Base-by-base conservation (phyloP, 2,888 invertebrate species). In the Zhuqinia jingwanae region DNA sequence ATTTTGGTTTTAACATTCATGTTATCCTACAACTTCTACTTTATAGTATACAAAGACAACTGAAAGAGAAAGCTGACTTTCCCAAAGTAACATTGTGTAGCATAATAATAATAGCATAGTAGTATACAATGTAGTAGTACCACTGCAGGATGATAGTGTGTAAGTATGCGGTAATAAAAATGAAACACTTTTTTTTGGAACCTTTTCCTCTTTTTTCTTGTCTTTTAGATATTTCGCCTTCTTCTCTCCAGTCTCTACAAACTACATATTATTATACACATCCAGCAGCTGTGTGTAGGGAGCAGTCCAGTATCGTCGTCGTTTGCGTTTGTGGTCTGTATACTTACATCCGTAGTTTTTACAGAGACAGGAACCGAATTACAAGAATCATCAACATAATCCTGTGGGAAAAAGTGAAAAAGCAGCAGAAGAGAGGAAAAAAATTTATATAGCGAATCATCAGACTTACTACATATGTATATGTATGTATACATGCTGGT, bases 351-450 rank as follows among this genome's bases (percentile, higher is more conserved):
- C 11, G 36, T 75, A 15, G 27, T 20, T 30, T 70, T 73, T 20
- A n/a, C 42, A 73, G 63, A 82, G 82, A 82, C 75, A 82, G 45
- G 75, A 82, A 82, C 82, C 58, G 82, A 82, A 82, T 82, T 82
- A 82, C 82, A 82, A 82, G 82, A 82, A 75, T 60, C 75, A 82
- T 82, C 75, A 82, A 82, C 75, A 53, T 22, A 65, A 76, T 83
- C 83, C 76, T 76, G 47, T 76, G 83, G 83, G 83, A 76, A 60
- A n/a, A 83, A 76, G 73, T 53, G 81, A 81, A 78, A 60, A 63
- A 27, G 47, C 47, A 47, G 36, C 1, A 47, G 42, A 56, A 53
- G 50, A 75, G 53, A 27, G 27, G 6, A 50, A 25, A 58, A 42
- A 75, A 42, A 53, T n/a, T n/a, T n/a, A n/a, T n/a, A n/a, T n/a